These are phyloP conservation scores for Hesperia comma DNA, from an alignment of 2,888 invertebrate genomes.

Conservation along the genomic window DNA sequence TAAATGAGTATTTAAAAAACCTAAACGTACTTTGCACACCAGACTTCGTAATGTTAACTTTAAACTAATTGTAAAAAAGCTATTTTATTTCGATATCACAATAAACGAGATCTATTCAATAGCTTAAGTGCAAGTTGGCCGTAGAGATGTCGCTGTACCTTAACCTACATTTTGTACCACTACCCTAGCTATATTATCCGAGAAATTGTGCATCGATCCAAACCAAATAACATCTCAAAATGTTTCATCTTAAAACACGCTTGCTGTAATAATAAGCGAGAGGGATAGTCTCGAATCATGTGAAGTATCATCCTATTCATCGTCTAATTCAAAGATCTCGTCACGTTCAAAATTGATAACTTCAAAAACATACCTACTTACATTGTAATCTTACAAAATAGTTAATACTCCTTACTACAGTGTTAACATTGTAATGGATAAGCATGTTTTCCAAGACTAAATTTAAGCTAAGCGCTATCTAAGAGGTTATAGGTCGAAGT, in stretches of 20 bases:
- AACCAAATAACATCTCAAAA: slow-evolving; percentile 33
- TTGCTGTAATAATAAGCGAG: background rate
- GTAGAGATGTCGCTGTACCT: slow-evolving; percentile 50
- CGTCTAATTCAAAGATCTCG: slow-evolving; percentile 11
- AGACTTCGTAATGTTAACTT: slow-evolving; percentile 19
- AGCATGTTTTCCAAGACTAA: slow-evolving; percentile 63
- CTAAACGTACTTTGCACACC: slow-evolving; percentile 14
- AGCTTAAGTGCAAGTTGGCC: slow-evolving; percentile 49
- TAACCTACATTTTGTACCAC: slow-evolving; percentile 64
- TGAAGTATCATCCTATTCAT: slow-evolving; percentile 14
- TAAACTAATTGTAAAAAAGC: slow-evolving; percentile 37
- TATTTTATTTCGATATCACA: slow-evolving; percentile 35
- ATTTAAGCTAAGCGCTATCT: slow-evolving; percentile 71
- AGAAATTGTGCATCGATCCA: slow-evolving; percentile 71
- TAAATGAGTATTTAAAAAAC: background rate
- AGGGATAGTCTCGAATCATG: slow-evolving; percentile 7
- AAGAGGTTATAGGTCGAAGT: slow-evolving; percentile 63
- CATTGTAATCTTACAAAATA: slow-evolving; percentile 63
- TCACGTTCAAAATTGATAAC: slow-evolving; percentile 58
- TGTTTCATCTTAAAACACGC: background rate
- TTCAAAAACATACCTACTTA: slow-evolving; percentile 61
- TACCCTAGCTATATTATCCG: slow-evolving; percentile 74
- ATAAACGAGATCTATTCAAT: slow-evolving; percentile 26
- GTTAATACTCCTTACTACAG: slow-evolving; percentile 57
- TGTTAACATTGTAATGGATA: slow-evolving; percentile 59